Base-by-base conservation (phyloP, 2,888 invertebrate genomes). In the Pristionchus maxplancki region DNA sequence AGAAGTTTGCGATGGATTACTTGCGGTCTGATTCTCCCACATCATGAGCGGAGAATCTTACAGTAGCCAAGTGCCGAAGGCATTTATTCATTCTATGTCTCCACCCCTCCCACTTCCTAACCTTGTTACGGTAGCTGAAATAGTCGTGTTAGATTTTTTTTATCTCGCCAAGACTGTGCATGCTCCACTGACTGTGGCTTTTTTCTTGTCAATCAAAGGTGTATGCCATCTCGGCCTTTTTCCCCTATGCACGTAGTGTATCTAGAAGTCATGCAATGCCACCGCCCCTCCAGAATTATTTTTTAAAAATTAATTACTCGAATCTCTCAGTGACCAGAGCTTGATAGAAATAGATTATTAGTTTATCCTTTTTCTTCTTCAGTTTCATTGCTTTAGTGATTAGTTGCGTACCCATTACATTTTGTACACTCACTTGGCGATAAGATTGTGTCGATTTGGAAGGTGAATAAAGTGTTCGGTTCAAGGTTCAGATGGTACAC, bases 1-100 rank as follows among this genome's bases (percentile, higher is more conserved):
- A 94, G 64, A 91, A 92, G 58, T 94, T 94, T 86, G 92, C 92
- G 13, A 90, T 91, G 13, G 90, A 90, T 20, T 94, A 92, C 87
- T 90, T 94, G 48, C 90, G 91, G 34, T 89, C 92, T 44, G 94
- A 93, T 78, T 91, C 92, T n/a, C 91, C 92, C 15, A 81, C 89
- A 13, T 89, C 90, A 44, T 89, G 85, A 86, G 83, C 28, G 78
- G 84, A 78, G 44, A 86, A 67, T 44, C 24, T 24, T 62, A 84
- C 62, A 34, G 84, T 84, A 84, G 84, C 31, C 62, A 8, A 82
- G 44, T 8, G 20, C 17, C 31, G n/a, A n/a, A n/a, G n/a, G n/a
- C n/a, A n/a, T n/a, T n/a, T n/a, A n/a, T n/a, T n/a, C n/a, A n/a
- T n/a, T n/a, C 31, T 28, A 48, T 82, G 31, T 13, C 31, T 67